Evolutionary conservation across 2,888 invertebrate species (phyloP), one percentile per base, ranked within the genome.

Genomic region (Meiosimyza decipiens): DNA sequence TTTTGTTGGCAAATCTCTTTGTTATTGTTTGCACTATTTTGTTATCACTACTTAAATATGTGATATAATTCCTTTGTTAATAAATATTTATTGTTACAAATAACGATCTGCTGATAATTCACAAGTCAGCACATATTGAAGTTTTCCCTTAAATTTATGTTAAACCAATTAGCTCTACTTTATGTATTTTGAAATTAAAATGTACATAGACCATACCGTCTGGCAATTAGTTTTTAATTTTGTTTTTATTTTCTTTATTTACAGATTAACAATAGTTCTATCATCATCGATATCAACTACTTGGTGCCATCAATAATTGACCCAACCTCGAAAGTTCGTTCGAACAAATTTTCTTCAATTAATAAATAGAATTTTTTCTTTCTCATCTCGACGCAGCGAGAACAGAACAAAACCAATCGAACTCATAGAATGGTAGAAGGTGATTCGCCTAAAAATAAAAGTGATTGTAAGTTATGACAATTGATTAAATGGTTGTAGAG

Each of bases 371-470:
- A 66, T 79, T 78, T 71, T 77, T 77, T 80, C 82, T 80, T 62
- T 74, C 73, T 75, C 74, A 73, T 75, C 77, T 80, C 80, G 75
- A 79, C 72, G 72, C 77, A 77, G 79, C 83, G 83, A 81, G 82
- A 80, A 82, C 78, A 81, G 78, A 79, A 83, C 54, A 73, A 80
- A 83, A 79, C 40, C 82, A 84, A 88, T 88, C 88, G 90, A 89
- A 89, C 88, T 89, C 90, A 90, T 94, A 94, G 94, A 93, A 94
- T 94, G 94, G 94, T 94, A 94, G 94, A 94, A 93, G 91, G 93
- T 93, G 94, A 93, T 90, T 91, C 91, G 89, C 91, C 91, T 87
- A 90, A 91, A 88, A 93, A 92, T 90, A 91, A 92, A 90, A 90
- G 91, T 91, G 90, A 91, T 90, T 91, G 92, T 92, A 82, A 91